phyloP scores from a whole-genome alignment of 2,888 invertebrate genomes.

The Polydrusus tereticollis region DNA sequence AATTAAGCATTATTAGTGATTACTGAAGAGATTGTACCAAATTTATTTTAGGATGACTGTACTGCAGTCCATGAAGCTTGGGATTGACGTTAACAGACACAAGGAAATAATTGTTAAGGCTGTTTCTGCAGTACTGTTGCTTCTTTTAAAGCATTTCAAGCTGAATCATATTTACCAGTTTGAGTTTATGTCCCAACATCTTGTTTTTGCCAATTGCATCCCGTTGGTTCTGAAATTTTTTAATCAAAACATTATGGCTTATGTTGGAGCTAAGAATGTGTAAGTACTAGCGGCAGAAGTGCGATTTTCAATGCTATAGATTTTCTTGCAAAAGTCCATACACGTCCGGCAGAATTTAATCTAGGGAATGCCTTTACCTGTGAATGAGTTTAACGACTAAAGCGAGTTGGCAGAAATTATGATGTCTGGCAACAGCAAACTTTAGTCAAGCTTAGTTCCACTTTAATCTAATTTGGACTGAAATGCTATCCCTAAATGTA shows the following conservation, averaged over 20 bases:
- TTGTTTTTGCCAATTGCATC: slow-evolving; percentile 99
- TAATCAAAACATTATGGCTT: slow-evolving; percentile 96
- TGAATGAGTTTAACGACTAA: too few relatives aligned
- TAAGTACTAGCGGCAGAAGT: too few relatives aligned
- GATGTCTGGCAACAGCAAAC: too few relatives aligned
- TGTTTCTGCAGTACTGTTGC: slow-evolving; percentile 88
- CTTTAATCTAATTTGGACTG: neutral
- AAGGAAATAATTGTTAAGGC: slow-evolving; percentile 99
- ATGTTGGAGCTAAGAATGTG: slow-evolving; percentile 94
- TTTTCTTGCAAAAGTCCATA: too few relatives aligned
- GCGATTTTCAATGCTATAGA: too few relatives aligned
- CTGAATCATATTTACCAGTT: slow-evolving; percentile 98
- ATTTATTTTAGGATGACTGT: slow-evolving; percentile 83
- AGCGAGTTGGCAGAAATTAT: too few relatives aligned
- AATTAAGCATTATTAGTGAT: neutral
- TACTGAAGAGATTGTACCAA: too few relatives aligned
- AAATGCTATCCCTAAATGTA: too few relatives aligned
- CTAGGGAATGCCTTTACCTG: too few relatives aligned
- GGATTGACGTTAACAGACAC: slow-evolving; percentile 97
- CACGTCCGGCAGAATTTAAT: too few relatives aligned
- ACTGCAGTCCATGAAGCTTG: slow-evolving; percentile 93
- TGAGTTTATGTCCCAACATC: slow-evolving; percentile 98
- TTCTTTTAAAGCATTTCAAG: slow-evolving; percentile 97
- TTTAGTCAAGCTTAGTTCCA: neutral
- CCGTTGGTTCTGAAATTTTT: slow-evolving; percentile 98